Evolutionary conservation across 2,797 vertebrate genomes (phyloP).

Genomic region (Falco naumanni): DNA sequence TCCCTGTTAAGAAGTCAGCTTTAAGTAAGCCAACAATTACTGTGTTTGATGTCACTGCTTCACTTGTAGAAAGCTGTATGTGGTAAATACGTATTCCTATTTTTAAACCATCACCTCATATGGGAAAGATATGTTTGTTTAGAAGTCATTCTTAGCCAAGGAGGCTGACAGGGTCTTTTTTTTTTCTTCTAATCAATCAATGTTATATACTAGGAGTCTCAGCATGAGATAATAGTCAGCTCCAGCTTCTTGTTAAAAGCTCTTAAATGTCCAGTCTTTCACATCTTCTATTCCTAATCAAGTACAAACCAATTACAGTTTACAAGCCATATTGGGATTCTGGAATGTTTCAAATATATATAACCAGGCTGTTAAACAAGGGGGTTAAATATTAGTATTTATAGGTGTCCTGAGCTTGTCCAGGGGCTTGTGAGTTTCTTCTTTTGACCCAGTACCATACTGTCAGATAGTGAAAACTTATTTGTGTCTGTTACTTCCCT

Average conservation of each 20-base stretch:
- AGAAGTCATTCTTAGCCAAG: neutral
- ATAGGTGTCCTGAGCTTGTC: neutral
- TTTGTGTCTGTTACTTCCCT: neutral
- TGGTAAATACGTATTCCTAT: neutral
- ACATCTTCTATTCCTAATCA: neutral
- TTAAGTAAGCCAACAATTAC: neutral
- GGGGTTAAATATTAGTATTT: neutral
- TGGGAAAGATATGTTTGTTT: slow-evolving; percentile 3
- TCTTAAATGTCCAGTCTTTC: neutral
- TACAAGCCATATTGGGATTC: neutral
- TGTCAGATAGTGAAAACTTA: neutral
- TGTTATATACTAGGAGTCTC: neutral
- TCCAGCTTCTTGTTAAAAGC: neutral
- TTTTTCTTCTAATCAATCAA: neutral
- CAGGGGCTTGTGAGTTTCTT: neutral
- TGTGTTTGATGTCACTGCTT: neutral
- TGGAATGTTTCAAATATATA: neutral
- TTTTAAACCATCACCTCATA: slow-evolving; percentile 35
- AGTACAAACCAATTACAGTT: neutral
- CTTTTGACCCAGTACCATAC: neutral
- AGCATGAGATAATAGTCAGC: neutral
- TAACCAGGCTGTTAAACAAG: neutral
- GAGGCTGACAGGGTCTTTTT: neutral
- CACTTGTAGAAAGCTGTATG: neutral
- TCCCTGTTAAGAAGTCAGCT: neutral